These are phyloP conservation scores for Drosophila ercepeae DNA, from an alignment of 1,140 invertebrate genomes.

Conservation along the genomic window DNA sequence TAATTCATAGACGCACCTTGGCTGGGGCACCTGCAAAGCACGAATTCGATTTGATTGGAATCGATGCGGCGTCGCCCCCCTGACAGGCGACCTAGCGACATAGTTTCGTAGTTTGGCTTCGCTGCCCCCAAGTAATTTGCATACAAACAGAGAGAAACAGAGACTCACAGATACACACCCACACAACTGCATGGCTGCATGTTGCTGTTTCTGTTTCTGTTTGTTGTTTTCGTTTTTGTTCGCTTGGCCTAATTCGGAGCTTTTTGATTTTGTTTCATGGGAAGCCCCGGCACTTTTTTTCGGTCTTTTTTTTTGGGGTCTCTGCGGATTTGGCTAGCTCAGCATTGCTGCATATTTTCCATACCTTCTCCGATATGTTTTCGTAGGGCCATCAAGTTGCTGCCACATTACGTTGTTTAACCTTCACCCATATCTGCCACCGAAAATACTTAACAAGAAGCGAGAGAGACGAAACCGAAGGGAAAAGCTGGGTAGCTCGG, in stretches of 20 bases:
- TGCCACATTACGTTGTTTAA: constrained; percentile 67
- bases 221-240: constrained; percentile 16
- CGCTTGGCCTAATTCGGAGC: constrained; percentile 77
- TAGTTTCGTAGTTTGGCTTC: constrained; percentile 65
- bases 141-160: constrained; percentile 39
- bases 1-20: constrained; percentile 72
- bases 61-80: neutral
- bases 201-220: constrained; percentile 5
- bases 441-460: constrained; percentile 20
- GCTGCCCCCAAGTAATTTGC: constrained; percentile 73
- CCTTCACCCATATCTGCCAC: constrained; percentile 70
- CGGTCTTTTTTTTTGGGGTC: neutral
- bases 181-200: constrained; percentile 42
- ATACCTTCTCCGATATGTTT: constrained; percentile 36
- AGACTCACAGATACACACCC: constrained; percentile 14
- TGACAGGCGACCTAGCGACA: constrained; percentile 71
- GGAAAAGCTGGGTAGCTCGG: constrained; percentile 5
- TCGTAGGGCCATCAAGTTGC: constrained; percentile 37
- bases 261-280: constrained; percentile 78
- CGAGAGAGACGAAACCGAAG: constrained; percentile 7
- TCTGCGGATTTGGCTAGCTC: constrained; percentile 46
- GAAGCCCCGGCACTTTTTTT: constrained; percentile 16
- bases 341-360: constrained; percentile 63
- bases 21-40: constrained; percentile 50
- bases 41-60: constrained; percentile 56